These are phyloP conservation scores for Melanchra persicariae DNA, from an alignment of 2,888 invertebrate genomes.

Conservation along the genomic window DNA sequence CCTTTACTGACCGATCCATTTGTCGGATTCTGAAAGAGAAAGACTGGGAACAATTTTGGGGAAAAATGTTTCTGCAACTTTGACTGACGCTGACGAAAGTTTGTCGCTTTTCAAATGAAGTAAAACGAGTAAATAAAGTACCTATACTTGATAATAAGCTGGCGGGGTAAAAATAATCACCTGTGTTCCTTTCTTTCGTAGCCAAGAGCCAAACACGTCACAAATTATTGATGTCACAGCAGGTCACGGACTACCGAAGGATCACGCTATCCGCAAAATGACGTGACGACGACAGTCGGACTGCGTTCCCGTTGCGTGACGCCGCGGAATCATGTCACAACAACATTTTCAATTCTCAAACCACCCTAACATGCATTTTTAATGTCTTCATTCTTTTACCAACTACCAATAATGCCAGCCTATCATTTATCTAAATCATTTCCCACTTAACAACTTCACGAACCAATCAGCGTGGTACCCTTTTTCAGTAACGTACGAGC, in stretches of 20 bases:
- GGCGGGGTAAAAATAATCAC: neutral
- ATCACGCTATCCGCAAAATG: slow-evolving; percentile 47
- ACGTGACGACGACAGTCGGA: slow-evolving; percentile 29
- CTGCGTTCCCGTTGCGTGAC: slow-evolving; percentile 46
- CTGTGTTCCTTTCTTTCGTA: neutral
- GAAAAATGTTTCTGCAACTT: neutral
- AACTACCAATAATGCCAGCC: slow-evolving; percentile 35
- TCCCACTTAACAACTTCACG: slow-evolving; percentile 52
- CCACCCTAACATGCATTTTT: slow-evolving; percentile 52
- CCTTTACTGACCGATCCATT: slow-evolving; percentile 46
- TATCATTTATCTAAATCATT: slow-evolving; percentile 57
- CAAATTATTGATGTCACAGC: slow-evolving; percentile 50
- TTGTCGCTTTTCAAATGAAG: neutral
- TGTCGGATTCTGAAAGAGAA: slow-evolving; percentile 29
- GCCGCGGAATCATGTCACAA: slow-evolving; percentile 37
- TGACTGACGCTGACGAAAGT: neutral
- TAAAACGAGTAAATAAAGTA: neutral
- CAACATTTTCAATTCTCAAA: slow-evolving; percentile 44
- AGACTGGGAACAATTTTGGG: slow-evolving; percentile 4
- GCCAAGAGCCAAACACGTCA: slow-evolving; percentile 40
- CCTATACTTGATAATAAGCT: neutral
- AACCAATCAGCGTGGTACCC: slow-evolving; percentile 52
- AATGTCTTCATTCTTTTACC: slow-evolving; percentile 53
- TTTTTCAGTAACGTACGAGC: slow-evolving; percentile 56
- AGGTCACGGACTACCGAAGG: slow-evolving; percentile 38